Evolutionary conservation across 2,888 invertebrate genomes (phyloP).

Genomic region (Chaetoderma sp.): DNA sequence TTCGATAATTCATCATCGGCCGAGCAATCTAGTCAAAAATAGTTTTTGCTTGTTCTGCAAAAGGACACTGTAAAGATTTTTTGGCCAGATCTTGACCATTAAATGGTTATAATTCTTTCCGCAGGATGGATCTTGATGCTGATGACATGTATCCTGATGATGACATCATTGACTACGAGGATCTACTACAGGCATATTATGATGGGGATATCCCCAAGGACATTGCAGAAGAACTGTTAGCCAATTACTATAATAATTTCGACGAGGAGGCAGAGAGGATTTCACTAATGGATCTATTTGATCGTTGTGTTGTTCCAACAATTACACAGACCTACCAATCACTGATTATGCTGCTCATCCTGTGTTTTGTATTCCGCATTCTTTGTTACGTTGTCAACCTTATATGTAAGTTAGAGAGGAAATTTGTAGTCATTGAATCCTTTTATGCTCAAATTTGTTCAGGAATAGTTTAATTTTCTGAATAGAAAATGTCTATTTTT

Average conservation of each 20-base stretch:
- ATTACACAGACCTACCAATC: slow-evolving; percentile 55
- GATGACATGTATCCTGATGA: slow-evolving; percentile 36
- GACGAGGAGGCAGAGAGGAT: slow-evolving; percentile 41
- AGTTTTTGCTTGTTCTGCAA: no score
- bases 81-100: no score
- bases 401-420: slow-evolving; percentile 41
- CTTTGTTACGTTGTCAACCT: slow-evolving; percentile 45
- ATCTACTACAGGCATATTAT: slow-evolving; percentile 37
- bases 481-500: no score
- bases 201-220: slow-evolving; percentile 38
- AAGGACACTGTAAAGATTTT: no score
- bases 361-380: slow-evolving; percentile 57
- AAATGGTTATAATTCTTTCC: no score
- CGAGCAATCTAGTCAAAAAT: no score
- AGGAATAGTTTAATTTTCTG: no score
- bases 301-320: slow-evolving; percentile 60
- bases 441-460: no score
- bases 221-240: slow-evolving; percentile 36
- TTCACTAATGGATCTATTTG: slow-evolving; percentile 45
- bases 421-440: no score
- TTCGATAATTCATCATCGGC: no score
- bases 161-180: slow-evolving; percentile 35
- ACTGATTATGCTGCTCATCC: slow-evolving; percentile 52
- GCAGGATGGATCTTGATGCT: no score
- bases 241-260: slow-evolving; percentile 30